A percentile compares a stretch with the other conserved stretches of the same genome.
Evolutionary conservation across 2,113 vertebrate genomes (phyloP).

Genomic region (Lophochroa leadbeateri): DNA sequence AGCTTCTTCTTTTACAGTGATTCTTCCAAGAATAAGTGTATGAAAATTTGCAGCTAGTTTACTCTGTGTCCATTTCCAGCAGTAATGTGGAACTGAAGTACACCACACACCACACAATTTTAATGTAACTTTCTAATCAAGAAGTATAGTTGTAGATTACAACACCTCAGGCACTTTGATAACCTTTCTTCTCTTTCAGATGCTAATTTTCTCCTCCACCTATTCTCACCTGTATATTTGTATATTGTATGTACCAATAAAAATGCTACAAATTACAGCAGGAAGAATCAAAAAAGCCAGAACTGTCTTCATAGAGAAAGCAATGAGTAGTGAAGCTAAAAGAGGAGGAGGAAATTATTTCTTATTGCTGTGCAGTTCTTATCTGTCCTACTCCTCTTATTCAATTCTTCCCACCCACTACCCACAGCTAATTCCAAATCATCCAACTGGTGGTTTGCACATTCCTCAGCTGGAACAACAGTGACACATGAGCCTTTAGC

Average conservation of each 20-base stretch:
- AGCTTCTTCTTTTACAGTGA: not conserved
- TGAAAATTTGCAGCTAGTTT: not conserved
- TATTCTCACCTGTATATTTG: not conserved
- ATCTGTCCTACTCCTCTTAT: not conserved
- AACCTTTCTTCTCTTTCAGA: not conserved
- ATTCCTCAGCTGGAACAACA: conserved; percentile 9
- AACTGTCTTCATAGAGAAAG: not conserved
- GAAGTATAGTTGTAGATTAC: not conserved
- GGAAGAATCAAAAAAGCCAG: not conserved
- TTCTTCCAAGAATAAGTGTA: not conserved
- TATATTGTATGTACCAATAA: not conserved
- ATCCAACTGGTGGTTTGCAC: not conserved
- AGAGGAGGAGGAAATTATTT: not conserved
- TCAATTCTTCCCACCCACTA: not conserved
- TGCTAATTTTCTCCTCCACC: not conserved
- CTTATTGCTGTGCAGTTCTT: conserved; percentile 16
- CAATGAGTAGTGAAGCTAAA: not conserved
- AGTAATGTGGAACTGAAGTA: not conserved
- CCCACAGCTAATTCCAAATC: conserved; percentile 1
- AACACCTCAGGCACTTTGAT: not conserved
- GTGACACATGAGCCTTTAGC: not conserved
- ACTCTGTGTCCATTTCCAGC: not conserved
- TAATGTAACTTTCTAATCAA: not conserved
- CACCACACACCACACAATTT: not conserved
- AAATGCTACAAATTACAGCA: not conserved